Evolutionary conservation across 2,888 invertebrate genomes (phyloP), one percentile per base, ranked within the genome.

Genomic region (Xanthia icteritia): DNA sequence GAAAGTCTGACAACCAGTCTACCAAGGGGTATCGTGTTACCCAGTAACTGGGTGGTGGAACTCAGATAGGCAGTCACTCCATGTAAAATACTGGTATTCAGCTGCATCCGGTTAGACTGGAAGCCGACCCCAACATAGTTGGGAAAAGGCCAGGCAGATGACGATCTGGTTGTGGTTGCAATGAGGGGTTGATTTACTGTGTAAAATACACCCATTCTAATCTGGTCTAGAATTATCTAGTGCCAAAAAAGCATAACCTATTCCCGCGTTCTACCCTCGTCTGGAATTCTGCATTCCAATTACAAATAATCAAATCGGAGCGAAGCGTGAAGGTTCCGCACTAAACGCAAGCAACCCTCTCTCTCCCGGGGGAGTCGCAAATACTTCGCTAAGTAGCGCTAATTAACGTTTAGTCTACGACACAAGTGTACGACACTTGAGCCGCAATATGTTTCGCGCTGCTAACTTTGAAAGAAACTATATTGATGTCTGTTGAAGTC

Each of bases 381-480:
- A 84, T 86, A 85, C 79, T 82, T 70, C 27, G 56, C 72, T 84
- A 84, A 84, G 79, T 84, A 84, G 83, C 74, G 73, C 48, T 82
- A 84, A 84, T 84, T 84, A 86, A 79, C 83, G 86, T 75, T 85
- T 78, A 85, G 79, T 73, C 82, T 81, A 68, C 77, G 82, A 67
- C 81, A 73, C 77, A 76, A 82, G 77, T 73, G 81, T 76, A 66
- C 58, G 73, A 72, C 82, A 85, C 85, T 83, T 65, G 64, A 64
- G 67, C 36, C 73, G 73, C 77, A 83, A 77, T 76, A 64, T 77
- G 42, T 61, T 65, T 6, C 77, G 85, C 85, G 60, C 70, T 61
- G 73, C 48, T 77, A 71, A 73, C 60, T 85, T 71, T 73, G 45
- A 85, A 69, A 81, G 77, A 73, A 65, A 79, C 76, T 75, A 75